Conservation (phyloP, 1,140 invertebrate genomes). For the Sitobion miscanthi region DNA sequence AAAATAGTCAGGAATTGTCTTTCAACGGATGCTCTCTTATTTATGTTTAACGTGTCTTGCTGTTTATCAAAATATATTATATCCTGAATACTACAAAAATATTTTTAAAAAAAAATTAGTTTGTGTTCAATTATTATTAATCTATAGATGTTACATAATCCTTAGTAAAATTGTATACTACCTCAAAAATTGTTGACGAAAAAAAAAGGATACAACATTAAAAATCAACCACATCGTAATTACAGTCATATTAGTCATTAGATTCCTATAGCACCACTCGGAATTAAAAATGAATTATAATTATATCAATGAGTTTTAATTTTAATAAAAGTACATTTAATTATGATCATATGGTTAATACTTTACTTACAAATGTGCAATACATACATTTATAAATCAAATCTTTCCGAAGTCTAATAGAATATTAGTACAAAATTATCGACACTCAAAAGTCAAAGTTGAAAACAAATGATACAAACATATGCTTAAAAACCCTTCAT, state of each 20-base stretch:
- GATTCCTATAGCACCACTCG: too few species aligned
- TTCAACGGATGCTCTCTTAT: background rate
- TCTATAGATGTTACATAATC: background rate
- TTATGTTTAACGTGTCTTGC: too few species aligned
- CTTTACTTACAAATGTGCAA: background rate
- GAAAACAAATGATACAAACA: background rate
- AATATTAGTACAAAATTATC: background rate
- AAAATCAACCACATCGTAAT: background rate
- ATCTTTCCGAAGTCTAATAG: background rate
- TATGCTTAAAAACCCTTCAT: background rate
- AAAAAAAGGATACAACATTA: background rate
- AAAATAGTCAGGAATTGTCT: background rate
- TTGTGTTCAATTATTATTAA: background rate
- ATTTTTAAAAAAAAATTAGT: background rate
- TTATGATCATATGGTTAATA: background rate
- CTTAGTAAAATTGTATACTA: background rate
- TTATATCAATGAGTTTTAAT: background rate
- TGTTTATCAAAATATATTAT: too few species aligned
- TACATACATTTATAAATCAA: background rate
- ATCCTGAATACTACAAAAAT: too few species aligned
- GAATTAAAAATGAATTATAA: background rate
- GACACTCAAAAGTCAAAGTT: background rate
- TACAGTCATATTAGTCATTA: too few species aligned
- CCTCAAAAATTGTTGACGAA: background rate
- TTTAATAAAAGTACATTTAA: background rate